A percentile compares a stretch with the other conserved stretches of the same genome.
phyloP scores from a whole-genome alignment of 2,888 invertebrate species.

The Octonoba sinensis region DNA sequence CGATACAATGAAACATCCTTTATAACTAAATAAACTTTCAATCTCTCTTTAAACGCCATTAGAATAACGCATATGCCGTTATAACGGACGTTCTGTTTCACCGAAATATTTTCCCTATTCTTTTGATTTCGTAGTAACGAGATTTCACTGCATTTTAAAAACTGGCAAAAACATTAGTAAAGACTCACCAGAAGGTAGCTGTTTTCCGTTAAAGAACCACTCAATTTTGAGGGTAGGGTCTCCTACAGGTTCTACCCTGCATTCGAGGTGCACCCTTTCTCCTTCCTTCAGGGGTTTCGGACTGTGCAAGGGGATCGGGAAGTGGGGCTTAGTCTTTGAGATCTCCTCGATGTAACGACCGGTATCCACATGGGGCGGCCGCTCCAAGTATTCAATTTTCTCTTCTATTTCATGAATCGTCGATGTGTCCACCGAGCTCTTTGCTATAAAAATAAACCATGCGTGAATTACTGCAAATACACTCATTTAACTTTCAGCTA shows the following conservation, averaged over 20 bases:
- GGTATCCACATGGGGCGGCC: slow-evolving; percentile 86
- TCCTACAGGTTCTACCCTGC: slow-evolving; percentile 92
- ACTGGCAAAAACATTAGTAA: background rate
- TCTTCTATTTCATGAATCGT: slow-evolving; percentile 90
- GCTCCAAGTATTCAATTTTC: slow-evolving; percentile 88
- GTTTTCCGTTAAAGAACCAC: slow-evolving; percentile 88
- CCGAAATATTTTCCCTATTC: too few relatives aligned
- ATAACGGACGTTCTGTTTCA: too few relatives aligned
- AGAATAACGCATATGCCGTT: too few relatives aligned
- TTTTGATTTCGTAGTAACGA: too few relatives aligned
- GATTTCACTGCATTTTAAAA: too few relatives aligned
- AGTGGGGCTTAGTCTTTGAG: slow-evolving; percentile 94
- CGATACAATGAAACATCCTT: too few relatives aligned
- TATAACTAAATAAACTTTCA: too few relatives aligned
- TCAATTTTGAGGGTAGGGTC: slow-evolving; percentile 91
- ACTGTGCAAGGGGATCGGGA: slow-evolving; percentile 88
- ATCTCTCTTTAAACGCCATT: too few relatives aligned
- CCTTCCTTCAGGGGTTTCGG: slow-evolving; percentile 88
- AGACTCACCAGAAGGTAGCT: slow-evolving; percentile 71
- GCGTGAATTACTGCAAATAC: too few relatives aligned
- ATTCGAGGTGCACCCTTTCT: slow-evolving; percentile 92
- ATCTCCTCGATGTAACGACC: slow-evolving; percentile 92
- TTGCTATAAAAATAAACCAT: slow-evolving; percentile 75
- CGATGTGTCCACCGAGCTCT: slow-evolving; percentile 88
- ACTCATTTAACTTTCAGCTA: too few relatives aligned